Conservation (phyloP, 2,888 invertebrate genomes). For the Crematogaster levior region DNA sequence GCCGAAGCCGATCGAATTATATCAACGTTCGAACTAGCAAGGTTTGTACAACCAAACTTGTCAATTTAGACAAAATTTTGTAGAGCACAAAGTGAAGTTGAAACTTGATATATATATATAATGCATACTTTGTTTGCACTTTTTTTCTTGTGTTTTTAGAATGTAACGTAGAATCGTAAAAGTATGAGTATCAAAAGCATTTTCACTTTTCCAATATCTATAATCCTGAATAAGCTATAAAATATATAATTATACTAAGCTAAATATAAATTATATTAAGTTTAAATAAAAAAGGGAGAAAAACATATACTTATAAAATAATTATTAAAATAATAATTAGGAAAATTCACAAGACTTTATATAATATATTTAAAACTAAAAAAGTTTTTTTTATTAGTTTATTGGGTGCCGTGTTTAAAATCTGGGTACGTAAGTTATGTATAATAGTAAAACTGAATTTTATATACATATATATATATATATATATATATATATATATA, state of each 20-base stretch:
- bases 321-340: not conserved
- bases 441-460: not conserved
- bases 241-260: not conserved
- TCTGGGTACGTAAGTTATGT: not conserved
- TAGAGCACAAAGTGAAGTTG: not conserved
- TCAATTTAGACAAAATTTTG: not conserved
- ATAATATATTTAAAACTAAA: not conserved
- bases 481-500: too few species aligned
- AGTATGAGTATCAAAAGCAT: not conserved
- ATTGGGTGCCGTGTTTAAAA: not conserved
- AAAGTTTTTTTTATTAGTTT: not conserved
- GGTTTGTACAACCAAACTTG: not conserved
- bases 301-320: too few species aligned
- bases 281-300: not conserved
- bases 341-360: not conserved
- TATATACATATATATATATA: too few species aligned
- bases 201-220: not conserved
- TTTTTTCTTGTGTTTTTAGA: not conserved
- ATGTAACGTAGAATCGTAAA: not conserved
- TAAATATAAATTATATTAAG: too few species aligned
- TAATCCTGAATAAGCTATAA: not conserved
- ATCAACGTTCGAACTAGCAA: not conserved
- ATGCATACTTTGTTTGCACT: not conserved
- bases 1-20: not conserved
- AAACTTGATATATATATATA: conserved; percentile 1